A percentile compares a stretch with the other conserved stretches of the same genome.
These are phyloP conservation scores for Agriopis aurantiaria DNA, from an alignment of 2,888 invertebrate genomes.

Conservation along the genomic window DNA sequence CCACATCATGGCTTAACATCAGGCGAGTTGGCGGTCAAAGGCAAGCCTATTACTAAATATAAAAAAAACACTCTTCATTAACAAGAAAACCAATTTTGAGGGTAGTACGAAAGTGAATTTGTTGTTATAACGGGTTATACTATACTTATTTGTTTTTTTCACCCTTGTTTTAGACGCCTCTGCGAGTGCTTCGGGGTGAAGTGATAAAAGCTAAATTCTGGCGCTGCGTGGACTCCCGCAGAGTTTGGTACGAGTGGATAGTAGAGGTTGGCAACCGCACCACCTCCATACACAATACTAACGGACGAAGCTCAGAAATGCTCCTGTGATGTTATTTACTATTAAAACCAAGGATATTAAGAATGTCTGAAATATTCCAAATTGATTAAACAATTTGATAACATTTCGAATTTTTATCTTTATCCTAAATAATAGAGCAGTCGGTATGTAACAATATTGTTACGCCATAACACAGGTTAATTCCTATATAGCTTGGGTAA, in stretches of 20 bases:
- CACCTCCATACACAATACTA: constrained; percentile 72
- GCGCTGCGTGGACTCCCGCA: constrained; percentile 91
- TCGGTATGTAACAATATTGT: no score
- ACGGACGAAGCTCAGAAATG: constrained; percentile 81
- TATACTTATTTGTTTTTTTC: neutral
- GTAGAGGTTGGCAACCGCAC: constrained; percentile 71
- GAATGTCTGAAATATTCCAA: constrained; percentile 1
- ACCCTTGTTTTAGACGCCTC: constrained; percentile 87
- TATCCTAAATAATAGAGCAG: neutral
- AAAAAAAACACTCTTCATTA: no score
- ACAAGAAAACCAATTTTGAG: no score
- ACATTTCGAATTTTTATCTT: constrained; percentile 11
- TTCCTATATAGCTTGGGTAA: no score
- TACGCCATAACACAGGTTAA: no score
- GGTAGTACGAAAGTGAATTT: no score
- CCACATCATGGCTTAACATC: no score
- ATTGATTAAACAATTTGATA: constrained; percentile 18
- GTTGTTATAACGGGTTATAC: no score
- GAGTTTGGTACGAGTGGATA: constrained; percentile 99
- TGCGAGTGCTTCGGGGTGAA: constrained; percentile 90
- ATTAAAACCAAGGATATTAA: constrained; percentile 13
- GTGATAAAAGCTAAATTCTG: constrained; percentile 94
- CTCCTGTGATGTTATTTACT: constrained; percentile 65
- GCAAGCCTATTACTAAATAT: no score
- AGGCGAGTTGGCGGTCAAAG: no score